Evolutionary conservation across 2,888 invertebrate species (phyloP).

Genomic region (Tinea pellionella): DNA sequence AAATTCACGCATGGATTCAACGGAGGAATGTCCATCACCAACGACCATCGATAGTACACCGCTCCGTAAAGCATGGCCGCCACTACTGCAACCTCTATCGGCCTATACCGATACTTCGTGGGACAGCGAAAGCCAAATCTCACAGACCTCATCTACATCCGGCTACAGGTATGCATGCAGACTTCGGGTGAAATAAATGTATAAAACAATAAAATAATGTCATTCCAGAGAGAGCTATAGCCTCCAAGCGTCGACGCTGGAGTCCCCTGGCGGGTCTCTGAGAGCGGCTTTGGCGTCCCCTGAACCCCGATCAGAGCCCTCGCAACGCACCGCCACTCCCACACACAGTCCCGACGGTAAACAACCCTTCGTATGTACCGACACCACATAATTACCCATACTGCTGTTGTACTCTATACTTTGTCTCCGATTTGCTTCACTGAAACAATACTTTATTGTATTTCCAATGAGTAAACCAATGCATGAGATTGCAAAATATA

Average conservation of each 20-base stretch:
- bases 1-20: background rate
- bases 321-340: constrained; percentile 46
- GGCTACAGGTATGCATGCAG: constrained; percentile 76
- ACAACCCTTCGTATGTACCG: constrained; percentile 60
- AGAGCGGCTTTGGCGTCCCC: constrained; percentile 74
- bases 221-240: constrained; percentile 66
- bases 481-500: too few relatives aligned
- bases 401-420: constrained; percentile 16
- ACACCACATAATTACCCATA: constrained; percentile 22
- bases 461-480: too few relatives aligned
- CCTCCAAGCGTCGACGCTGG: constrained; percentile 71
- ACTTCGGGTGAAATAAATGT: too few relatives aligned
- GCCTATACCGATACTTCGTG: constrained; percentile 76
- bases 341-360: constrained; percentile 63
- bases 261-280: constrained; percentile 48
- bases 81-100: constrained; percentile 32
- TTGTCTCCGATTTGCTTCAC: constrained; percentile 21
- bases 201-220: too few relatives aligned
- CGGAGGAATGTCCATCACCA: background rate
- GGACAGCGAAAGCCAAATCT: constrained; percentile 80
- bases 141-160: constrained; percentile 87
- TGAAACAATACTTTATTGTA: constrained; percentile 20
- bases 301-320: constrained; percentile 64
- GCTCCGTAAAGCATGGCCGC: constrained; percentile 53
- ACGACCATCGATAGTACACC: constrained; percentile 26